These are phyloP conservation scores for Fregata magnificens DNA, from an alignment of 2,113 vertebrate species.

Conservation along the genomic window DNA sequence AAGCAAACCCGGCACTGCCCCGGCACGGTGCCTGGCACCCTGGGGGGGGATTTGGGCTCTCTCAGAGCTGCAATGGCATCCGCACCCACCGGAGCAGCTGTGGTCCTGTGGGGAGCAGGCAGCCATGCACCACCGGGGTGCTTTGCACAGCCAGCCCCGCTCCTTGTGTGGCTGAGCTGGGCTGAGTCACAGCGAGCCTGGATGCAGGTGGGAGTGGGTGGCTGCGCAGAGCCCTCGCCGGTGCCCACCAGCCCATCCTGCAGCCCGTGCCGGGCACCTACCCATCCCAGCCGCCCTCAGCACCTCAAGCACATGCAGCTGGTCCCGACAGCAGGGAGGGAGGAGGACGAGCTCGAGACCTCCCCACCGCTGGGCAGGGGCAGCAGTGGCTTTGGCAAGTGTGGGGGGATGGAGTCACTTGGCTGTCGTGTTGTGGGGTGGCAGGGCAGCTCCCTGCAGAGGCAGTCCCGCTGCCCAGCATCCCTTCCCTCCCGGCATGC, in stretches of 20 bases:
- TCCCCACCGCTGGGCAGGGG: slow-evolving; percentile 54
- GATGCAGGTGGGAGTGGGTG: rapidly evolving
- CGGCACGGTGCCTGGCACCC: rapidly evolving
- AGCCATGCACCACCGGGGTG: rapidly evolving
- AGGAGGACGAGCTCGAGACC: not conserved
- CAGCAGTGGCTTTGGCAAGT: slow-evolving; percentile 10
- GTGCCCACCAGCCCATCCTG: not conserved
- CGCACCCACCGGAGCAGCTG: not conserved
- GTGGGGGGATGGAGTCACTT: slow-evolving; percentile 43
- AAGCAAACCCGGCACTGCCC: rapidly evolving
- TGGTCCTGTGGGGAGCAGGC: rapidly evolving
- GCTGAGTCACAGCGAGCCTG: not conserved
- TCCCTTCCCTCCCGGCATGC: not conserved
- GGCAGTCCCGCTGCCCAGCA: rapidly evolving
- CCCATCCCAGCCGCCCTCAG: not conserved
- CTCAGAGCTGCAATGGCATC: rapidly evolving
- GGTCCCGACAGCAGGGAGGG: not conserved
- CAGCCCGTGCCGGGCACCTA: rapidly evolving
- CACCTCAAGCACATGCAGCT: slow-evolving; percentile 24
- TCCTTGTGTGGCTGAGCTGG: not conserved
- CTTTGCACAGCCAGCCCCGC: not conserved
- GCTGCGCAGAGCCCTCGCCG: not conserved
- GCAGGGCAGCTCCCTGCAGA: not conserved
- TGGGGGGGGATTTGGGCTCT: not conserved
- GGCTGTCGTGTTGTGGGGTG: rapidly evolving